A percentile compares a stretch with the other conserved stretches of the same genome.
These are phyloP conservation scores for Dicaeum eximium DNA, from an alignment of 2,113 vertebrate species.

Conservation along the genomic window DNA sequence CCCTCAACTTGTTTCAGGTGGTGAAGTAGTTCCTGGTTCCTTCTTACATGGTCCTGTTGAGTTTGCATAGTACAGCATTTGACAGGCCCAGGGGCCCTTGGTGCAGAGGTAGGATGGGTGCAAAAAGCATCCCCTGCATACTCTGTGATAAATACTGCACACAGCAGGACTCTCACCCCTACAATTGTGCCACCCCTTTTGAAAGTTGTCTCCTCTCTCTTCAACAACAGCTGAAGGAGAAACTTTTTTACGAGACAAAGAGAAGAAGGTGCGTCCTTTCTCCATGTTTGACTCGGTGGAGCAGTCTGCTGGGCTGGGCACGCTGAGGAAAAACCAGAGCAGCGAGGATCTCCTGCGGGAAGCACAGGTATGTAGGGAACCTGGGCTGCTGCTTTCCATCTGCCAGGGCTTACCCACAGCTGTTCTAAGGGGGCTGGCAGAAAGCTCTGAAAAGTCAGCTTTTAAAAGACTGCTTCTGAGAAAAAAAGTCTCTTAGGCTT, in stretches of 20 bases:
- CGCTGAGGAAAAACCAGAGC: conserved; percentile 93
- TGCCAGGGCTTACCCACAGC: not conserved
- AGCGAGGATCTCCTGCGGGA: conserved; percentile 91
- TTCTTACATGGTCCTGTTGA: not conserved
- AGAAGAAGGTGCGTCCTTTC: conserved; percentile 86
- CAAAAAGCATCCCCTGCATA: not conserved
- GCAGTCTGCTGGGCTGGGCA: conserved; percentile 64
- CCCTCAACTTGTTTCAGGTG: accelerated
- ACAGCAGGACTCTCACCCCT: not conserved
- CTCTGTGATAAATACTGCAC: not conserved
- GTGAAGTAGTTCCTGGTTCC: not conserved
- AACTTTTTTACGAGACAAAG: conserved; percentile 75
- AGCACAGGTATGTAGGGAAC: conserved; percentile 76
- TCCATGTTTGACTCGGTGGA: conserved; percentile 94
- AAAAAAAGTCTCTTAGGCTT: not conserved
- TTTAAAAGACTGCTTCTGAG: not conserved
- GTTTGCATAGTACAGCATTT: not conserved
- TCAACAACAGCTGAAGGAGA: conserved; percentile 72
- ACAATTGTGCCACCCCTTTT: not conserved
- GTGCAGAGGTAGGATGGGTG: not conserved
- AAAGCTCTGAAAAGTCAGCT: not conserved
- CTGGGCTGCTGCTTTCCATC: not conserved
- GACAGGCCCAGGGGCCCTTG: not conserved
- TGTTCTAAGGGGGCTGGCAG: not conserved
- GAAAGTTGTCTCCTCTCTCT: not conserved